Evolutionary conservation across 2,888 invertebrate species (phyloP).

Genomic region (Ellobium chinense): DNA sequence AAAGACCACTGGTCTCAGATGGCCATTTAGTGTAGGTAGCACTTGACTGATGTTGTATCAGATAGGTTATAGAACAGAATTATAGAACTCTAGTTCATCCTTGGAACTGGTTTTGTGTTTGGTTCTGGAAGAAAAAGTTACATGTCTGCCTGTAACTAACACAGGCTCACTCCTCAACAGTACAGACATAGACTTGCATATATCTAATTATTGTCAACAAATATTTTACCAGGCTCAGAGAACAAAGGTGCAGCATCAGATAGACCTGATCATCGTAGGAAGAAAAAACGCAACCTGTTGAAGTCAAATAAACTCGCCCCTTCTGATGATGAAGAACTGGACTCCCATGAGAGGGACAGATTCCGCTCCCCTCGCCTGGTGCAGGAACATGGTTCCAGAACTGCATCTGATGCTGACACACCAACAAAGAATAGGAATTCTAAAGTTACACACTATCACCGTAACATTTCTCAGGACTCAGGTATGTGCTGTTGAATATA

Average conservation of each 20-base stretch:
- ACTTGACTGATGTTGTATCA: too few species aligned
- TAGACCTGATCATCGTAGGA: slow-evolving; percentile 6
- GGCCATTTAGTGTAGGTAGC: too few species aligned
- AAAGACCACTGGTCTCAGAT: too few species aligned
- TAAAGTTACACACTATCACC: not conserved
- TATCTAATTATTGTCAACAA: not conserved
- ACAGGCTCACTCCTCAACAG: not conserved
- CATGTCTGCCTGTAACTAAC: not conserved
- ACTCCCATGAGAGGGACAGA: not conserved
- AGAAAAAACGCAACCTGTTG: slow-evolving; percentile 34
- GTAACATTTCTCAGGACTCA: not conserved
- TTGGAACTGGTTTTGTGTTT: too few species aligned
- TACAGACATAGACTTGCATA: not conserved
- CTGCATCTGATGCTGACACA: slow-evolving; percentile 1
- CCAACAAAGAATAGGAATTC: slow-evolving; percentile 19
- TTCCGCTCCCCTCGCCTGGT: not conserved
- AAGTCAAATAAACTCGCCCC: slow-evolving; percentile 35
- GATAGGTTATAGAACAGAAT: too few species aligned
- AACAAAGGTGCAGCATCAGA: not conserved
- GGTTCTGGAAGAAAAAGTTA: too few species aligned
- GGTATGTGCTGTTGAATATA: slow-evolving; percentile 12
- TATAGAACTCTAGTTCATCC: too few species aligned
- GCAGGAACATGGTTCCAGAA: slow-evolving; percentile 17
- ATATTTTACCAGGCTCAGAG: not conserved
- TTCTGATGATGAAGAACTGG: slow-evolving; percentile 17